Base-by-base conservation (phyloP, 92 coral and sea anemone genomes). In the Montipora capitata region DNA sequence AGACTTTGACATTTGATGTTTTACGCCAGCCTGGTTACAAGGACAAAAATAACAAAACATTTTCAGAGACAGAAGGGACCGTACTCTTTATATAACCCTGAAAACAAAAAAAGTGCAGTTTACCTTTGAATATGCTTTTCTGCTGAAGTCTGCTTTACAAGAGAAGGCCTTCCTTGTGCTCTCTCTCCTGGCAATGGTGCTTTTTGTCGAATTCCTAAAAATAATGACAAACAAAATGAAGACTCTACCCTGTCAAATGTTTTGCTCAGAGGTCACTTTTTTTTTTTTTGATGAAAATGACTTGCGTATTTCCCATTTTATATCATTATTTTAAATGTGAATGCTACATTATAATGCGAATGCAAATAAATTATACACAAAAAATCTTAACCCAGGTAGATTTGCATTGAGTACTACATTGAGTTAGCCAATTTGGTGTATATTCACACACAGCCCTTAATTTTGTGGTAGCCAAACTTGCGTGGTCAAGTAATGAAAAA, bases 121-220 rank as follows among this genome's bases (percentile, higher is more conserved):
- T 81, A 95, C 98, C 91, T 95, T 63, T 93, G 96, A 11, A 91
- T 67, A 58, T 91, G 80, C 71, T 91, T 95, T 83, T 95, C 98
- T 7, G 85, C 5, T 0, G 98, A 93, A 0, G 88, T 70, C 74
- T 95, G 98, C 39, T 85, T 95, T 45, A 79, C 16, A 27, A 92
- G 69, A 10, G 82, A 14, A 41, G 95, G 85, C 84, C 85, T 80
- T 16, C 90, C 91, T 41, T 85, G 56, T 20, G 83, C 83, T 77
- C 82, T 76, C 43, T 89, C 94, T 20, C 75, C 82, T 41, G 93
- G 82, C 56, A 62, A 43, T 8, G 87, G 20, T 44, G 87, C 45
- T 15, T 83, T 90, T 45, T 89, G 93, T 7, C 96, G 71, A 40
- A 93, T 48, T 39, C 96, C 96, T 93, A 20, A 9, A 11, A 48